These are phyloP conservation scores for Eubasilissa regina DNA, from an alignment of 1,140 invertebrate genomes.

Conservation along the genomic window DNA sequence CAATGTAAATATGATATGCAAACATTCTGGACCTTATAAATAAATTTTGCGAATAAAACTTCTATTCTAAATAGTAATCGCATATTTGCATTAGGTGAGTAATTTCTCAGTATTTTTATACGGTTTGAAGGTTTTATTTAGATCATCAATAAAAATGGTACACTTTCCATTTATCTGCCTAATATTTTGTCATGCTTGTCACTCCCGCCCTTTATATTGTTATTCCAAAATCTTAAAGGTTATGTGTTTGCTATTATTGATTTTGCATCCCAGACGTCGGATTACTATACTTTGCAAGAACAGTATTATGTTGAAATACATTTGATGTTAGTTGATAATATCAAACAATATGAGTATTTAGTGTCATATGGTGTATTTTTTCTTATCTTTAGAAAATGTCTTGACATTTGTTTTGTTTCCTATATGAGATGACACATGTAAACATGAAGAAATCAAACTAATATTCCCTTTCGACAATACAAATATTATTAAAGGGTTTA, in stretches of 20 bases:
- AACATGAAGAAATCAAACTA: background rate
- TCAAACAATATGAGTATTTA: background rate
- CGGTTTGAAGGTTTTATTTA: background rate
- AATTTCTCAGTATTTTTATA: slow-evolving; percentile 12
- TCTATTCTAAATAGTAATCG: slow-evolving; percentile 3
- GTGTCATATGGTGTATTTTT: no score
- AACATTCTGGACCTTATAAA: background rate
- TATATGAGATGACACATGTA: slow-evolving; percentile 11
- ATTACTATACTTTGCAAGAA: slow-evolving; percentile 4
- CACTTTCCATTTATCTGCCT: background rate
- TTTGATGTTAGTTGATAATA: background rate
- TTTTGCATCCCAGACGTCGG: slow-evolving; percentile 35
- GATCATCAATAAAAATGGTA: background rate
- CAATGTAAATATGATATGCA: background rate
- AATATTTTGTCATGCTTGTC: background rate
- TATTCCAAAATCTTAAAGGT: slow-evolving; percentile 17
- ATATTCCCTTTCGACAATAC: background rate
- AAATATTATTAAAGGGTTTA: no score
- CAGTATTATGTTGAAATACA: background rate
- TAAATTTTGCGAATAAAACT: background rate
- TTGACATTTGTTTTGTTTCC: slow-evolving; percentile 35
- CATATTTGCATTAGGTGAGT: slow-evolving; percentile 26
- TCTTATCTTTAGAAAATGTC: slow-evolving; percentile 25
- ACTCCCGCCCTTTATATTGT: slow-evolving; percentile 1
- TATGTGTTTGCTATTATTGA: slow-evolving; percentile 41